phyloP scores from a whole-genome alignment of 2,888 invertebrate species.

The Acanthoscelides obtectus region DNA sequence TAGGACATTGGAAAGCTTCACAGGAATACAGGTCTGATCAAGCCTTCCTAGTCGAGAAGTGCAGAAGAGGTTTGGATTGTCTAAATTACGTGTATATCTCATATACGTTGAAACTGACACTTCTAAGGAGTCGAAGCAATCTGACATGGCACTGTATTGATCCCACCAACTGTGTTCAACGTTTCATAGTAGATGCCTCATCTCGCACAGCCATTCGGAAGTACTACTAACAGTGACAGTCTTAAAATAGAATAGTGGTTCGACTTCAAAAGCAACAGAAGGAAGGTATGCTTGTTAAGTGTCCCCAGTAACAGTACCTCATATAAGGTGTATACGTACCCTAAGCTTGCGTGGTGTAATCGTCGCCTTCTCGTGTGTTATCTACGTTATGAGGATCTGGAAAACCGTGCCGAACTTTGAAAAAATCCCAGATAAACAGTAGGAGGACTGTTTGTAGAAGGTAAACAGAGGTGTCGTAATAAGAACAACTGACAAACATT shows the following conservation, averaged over 20 bases:
- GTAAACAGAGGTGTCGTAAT: conserved; percentile 27
- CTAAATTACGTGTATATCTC: too few relatives aligned
- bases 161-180: neutral
- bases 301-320: neutral
- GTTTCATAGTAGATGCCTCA: neutral
- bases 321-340: neutral
- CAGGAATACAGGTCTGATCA: too few relatives aligned
- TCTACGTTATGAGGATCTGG: neutral
- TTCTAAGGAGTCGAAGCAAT: neutral
- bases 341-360: neutral
- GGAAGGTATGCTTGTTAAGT: neutral
- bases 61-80: too few relatives aligned
- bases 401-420: neutral
- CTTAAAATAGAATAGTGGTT: too few relatives aligned
- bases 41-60: too few relatives aligned
- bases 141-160: neutral
- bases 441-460: neutral
- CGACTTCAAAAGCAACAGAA: neutral
- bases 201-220: too few relatives aligned
- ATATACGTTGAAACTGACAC: too few relatives aligned
- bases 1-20: too few relatives aligned
- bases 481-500: conserved; percentile 16
- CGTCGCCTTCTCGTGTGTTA: neutral
- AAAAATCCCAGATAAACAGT: neutral
- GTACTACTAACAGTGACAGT: too few relatives aligned